A percentile compares a stretch with the other conserved stretches of the same genome.
Conservation (phyloP, 1,140 invertebrate species). For the Semibalanus balanoides region DNA sequence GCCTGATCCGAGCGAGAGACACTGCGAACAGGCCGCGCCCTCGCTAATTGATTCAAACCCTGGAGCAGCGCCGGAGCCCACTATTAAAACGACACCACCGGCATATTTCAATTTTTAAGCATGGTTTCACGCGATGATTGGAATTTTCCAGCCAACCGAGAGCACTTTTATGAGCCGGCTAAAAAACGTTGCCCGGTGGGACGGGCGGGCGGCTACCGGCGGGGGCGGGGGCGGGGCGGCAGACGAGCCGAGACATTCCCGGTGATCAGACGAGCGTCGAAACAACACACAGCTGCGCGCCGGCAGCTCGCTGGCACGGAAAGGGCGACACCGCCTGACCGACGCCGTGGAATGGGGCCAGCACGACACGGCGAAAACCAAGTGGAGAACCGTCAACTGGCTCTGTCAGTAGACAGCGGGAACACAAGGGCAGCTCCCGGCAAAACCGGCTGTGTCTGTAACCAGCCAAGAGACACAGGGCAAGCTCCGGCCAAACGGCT, state of each 20-base stretch:
- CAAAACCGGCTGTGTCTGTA: too few relatives aligned
- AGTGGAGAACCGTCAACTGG: too few relatives aligned
- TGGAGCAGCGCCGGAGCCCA: too few relatives aligned
- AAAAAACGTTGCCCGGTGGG: neutral
- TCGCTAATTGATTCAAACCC: neutral
- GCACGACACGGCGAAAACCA: too few relatives aligned
- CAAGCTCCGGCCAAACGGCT: too few relatives aligned
- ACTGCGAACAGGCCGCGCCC: too few relatives aligned
- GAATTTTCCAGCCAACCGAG: neutral
- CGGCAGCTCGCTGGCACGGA: neutral
- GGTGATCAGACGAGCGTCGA: neutral
- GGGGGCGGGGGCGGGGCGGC: too few relatives aligned
- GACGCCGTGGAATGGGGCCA: neutral
- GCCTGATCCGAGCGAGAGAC: too few relatives aligned
- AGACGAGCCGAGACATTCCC: neutral
- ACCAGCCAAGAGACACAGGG: too few relatives aligned
- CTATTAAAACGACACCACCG: neutral
- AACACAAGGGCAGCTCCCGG: too few relatives aligned
- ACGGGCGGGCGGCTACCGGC: neutral
- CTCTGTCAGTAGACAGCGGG: too few relatives aligned
- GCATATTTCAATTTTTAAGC: conserved; percentile 1
- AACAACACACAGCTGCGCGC: neutral
- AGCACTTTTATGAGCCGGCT: neutral
- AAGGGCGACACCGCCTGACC: neutral
- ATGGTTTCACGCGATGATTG: conserved; percentile 1